A percentile compares a stretch with the other conserved stretches of the same genome.
Evolutionary conservation across 2,113 vertebrate species (phyloP).

Genomic region (Antennarius striatus): DNA sequence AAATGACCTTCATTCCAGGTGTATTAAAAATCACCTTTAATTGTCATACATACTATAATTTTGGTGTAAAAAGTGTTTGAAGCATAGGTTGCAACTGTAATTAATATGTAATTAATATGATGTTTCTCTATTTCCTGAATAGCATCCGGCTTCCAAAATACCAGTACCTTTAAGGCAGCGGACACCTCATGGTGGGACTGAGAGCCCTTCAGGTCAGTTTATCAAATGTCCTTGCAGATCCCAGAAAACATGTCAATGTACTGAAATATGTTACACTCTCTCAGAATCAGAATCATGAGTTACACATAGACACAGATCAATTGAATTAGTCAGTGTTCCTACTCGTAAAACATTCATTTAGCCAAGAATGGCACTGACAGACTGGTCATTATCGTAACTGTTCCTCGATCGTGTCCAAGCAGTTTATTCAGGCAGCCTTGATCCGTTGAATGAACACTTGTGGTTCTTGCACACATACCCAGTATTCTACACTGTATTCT

Average conservation of each 20-base stretch:
- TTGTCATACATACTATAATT: not conserved
- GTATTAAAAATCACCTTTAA: no score
- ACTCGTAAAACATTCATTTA: not conserved
- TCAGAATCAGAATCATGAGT: not conserved
- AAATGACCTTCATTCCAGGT: not conserved
- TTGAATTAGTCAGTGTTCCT: not conserved
- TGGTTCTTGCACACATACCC: not conserved
- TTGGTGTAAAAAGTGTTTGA: not conserved
- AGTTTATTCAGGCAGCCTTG: not conserved
- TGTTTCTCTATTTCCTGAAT: not conserved
- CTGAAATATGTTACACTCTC: not conserved
- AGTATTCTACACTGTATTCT: no score
- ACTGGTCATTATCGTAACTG: no score
- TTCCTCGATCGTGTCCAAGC: no score
- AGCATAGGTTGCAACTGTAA: not conserved
- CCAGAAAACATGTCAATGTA: not conserved
- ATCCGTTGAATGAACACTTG: not conserved
- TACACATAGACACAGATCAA: not conserved
- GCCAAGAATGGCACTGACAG: not conserved
- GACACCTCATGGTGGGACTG: not conserved
- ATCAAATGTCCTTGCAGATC: not conserved
- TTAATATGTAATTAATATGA: not conserved
- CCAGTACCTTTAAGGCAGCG: slow-evolving; percentile 8
- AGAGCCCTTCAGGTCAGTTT: slow-evolving; percentile 24
- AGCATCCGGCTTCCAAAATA: slow-evolving; percentile 29